Evolutionary conservation across 92 coral and sea anemone genomes (phyloP), one percentile per base, ranked within the genome.

Genomic region (Parazoanthus swiftii): DNA sequence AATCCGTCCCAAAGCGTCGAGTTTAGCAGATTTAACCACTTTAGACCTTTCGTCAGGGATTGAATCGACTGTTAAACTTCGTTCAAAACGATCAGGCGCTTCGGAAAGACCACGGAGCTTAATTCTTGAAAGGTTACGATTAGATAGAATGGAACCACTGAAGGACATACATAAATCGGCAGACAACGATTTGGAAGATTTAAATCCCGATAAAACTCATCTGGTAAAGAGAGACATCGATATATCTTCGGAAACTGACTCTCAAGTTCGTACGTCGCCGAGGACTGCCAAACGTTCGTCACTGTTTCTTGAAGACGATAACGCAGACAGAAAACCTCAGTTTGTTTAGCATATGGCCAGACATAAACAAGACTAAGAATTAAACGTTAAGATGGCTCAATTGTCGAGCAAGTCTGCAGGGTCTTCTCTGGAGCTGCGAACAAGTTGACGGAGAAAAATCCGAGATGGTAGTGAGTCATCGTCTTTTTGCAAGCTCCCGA

Each of bases 301-400:
- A 3, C 93, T 88, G 67, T 94, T 94, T 85, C 98, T 91, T 82
- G 95, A 94, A 48, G 95, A 89, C 73, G 88, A 91, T 13, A 76
- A 85, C 39, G 88, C 92, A 81, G 91, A 92, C 66, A 88, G 98
- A 76, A 94, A 95, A 68, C 98, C 98, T 5, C 98, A 95, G 92
- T 95, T 95, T 82, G 98, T 95, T 39, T 95, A 88, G 80, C 81
- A 42, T 63, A 21, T 3, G 70, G 8, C 6, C 21, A 21, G 4
- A 23, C n/a, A 21, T 63, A 0, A 2, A 20, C 8, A 63, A 63
- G 8, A 63, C 8, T 20, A 63, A 63, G 70, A 18, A 20, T 54
- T 11, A 54, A 54, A 54, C 58, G 59, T 11, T 54, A 20, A 54
- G 3, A 54, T 23, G 70, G 70, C 8, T 20, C 26, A 18, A 2